Evolutionary conservation across 2,888 invertebrate species (phyloP), one percentile per base, ranked within the genome.

Genomic region (Pherbina coryleti): DNA sequence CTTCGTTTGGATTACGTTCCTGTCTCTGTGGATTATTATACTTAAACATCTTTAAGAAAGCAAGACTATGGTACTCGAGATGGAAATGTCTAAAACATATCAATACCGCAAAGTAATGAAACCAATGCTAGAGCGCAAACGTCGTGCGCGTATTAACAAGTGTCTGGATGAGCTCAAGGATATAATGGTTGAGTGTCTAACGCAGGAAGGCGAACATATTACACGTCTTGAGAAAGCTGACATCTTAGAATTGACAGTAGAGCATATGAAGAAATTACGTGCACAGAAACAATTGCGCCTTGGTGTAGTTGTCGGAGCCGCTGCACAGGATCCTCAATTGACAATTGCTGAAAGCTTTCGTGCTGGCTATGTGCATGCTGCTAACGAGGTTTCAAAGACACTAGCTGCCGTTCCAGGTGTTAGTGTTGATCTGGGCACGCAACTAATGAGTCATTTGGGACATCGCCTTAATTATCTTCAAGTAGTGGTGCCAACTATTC

Each of bases 61-160:
- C 57, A 67, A 34, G 49, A 80, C 62, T 44, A 89, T 89, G 89
- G 89, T 89, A 75, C 85, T 89, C 76, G 89, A 89, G 81, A 89
- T 89, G 89, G 89, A 89, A 81, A 89, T 97, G 91, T 96, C 96
- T 86, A 93, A 97, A 90, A 97, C 97, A 86, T 96, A 97, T 91
- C 96, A 97, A 90, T 97, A 97, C 90, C 93, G 97, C 90, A 97
- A 96, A 93, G 96, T 97, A 88, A 96, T 96, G 96, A 97, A 97
- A 90, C 97, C 96, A 86, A 96, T 97, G 96, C 91, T 97, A 84
- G 97, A 97, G 91, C 92, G 96, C 85, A 96, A 96, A 89, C 93
- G 96, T 79, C 93, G 97, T 84, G 97, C 97, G 82, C 92, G 97
- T 89, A 97, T 97, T 91, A 97, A 97, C 90, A 94, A 95, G 85